Evolutionary conservation across 2,113 vertebrate species (phyloP).

Genomic region (Phalacrocorax carbo): DNA sequence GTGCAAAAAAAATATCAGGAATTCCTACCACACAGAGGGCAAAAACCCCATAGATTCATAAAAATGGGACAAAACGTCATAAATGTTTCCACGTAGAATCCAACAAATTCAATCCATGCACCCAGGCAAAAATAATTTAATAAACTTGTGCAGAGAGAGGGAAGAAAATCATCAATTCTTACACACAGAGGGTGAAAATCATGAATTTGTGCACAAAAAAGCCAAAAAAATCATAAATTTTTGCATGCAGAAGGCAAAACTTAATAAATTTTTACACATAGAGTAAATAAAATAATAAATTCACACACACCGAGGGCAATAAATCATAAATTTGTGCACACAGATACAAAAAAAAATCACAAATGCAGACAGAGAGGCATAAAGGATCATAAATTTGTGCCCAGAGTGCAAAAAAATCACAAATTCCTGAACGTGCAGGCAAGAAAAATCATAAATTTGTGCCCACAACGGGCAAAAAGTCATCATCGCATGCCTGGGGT

Average conservation of each 20-base stretch:
- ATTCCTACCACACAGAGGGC: not conserved
- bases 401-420: not conserved
- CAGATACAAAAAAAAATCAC: not conserved
- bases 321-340: too few species aligned
- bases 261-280: not conserved
- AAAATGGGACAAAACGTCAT: not conserved
- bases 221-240: too few species aligned
- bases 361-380: rapidly evolving
- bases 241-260: not conserved
- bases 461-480: not conserved
- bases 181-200: not conserved
- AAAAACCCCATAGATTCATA: not conserved
- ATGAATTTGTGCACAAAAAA: not conserved
- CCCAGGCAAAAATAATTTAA: not conserved
- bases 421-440: too few species aligned
- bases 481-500: rapidly evolving
- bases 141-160: too few species aligned
- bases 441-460: not conserved
- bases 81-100: not conserved
- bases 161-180: too few species aligned
- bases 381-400: too few species aligned
- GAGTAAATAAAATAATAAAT: not conserved
- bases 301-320: too few species aligned
- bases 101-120: not conserved
- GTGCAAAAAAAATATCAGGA: not conserved